Base-by-base conservation (phyloP, 2,113 vertebrate genomes). In the Tachysurus vachellii region DNA sequence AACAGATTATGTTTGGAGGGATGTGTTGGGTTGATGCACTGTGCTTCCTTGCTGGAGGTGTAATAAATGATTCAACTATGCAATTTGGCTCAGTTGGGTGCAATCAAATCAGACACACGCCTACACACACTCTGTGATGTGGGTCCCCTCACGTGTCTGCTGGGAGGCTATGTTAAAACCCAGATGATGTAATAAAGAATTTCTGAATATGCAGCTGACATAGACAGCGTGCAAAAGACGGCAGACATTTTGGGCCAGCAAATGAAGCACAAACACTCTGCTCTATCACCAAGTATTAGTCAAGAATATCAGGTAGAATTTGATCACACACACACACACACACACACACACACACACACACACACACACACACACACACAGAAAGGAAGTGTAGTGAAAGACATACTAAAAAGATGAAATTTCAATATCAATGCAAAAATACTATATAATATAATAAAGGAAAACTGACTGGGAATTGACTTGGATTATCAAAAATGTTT, bases 101-200 rank as follows among this genome's bases (percentile, higher is more conserved):
- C 71, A 70, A 21, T 70, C 57, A 19, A 56, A 10, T 68, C 79
- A 85, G 21, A n/a, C 77, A 73, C 36, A 85, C 26, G 61, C 82
- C 68, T 84, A 85, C 86, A 82, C 28, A 73, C 42, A 80, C 44
- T 75, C 56, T 80, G 59, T 77, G 81, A 56, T 87, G 86, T 87
- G 71, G 80, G 73, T 84, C 57, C 28, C 76, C 86, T 87, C 79
- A 87, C 70, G 54, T 88, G 89, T 87, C 75, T 82, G 77, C 59
- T 66, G 68, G 71, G 79, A 82, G 68, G 70, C 83, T 66, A 90
- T 80, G 88, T 36, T 86, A 91, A 64, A 85, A 89, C 75, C 87
- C 87, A 82, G 84, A 80, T 93, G 92, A 93, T 92, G 90, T 91
- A 77, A 91, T 88, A 71, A 82, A 88, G 82, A 28, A 11, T 85